Evolutionary conservation across 1,140 invertebrate genomes (phyloP), one percentile per base, ranked within the genome.

Genomic region (Camponotus vicinus): DNA sequence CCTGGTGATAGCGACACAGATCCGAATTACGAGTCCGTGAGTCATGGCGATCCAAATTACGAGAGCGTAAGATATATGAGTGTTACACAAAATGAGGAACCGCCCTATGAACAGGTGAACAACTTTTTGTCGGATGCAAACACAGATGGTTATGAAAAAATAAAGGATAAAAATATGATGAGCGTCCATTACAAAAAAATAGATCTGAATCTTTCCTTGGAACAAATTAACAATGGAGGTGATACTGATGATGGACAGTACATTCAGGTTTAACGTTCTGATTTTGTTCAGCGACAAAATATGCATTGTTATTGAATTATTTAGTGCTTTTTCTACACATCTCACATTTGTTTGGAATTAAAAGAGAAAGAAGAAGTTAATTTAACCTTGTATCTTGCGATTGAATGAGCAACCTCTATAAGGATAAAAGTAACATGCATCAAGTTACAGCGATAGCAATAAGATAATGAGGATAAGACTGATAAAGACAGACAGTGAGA

Each of bases 11-110:
- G 97, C 88, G 97, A 97, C 92, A 96, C 96, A 0, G 97, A 97
- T 92, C 97, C 97, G 1, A 97, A 97, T 90, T 97, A 97, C 85
- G 97, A 97, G 90, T 97, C 97, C 0, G 97, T 97, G 0, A 96
- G 96, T 37, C 93, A 95, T 66, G 91, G 90, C 11, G 95, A 96
- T 85, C 95, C 95, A 0, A 96, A 96, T 89, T 96, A 96, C 86
- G 95, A 96, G 82, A 96, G 95, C 82, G 95, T 95, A 0, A 95
- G 94, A 32, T 95, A 95, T 63, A 92, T 95, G 89, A 94, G 92
- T 67, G 89, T 94, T 0, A n/a, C 55, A 3, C 84, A 84, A 0
- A 88, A 75, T 18, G 91, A 92, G n/a, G 95, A 96, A 8, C 95
- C 95, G 13, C 95, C 95, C 3, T 96, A 96, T 79, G 95, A 95